Percentiles rank a stretch among this genome's conserved stretches.
phyloP scores from a whole-genome alignment of 2,113 vertebrate genomes.

The Tachuris rubrigastra region DNA sequence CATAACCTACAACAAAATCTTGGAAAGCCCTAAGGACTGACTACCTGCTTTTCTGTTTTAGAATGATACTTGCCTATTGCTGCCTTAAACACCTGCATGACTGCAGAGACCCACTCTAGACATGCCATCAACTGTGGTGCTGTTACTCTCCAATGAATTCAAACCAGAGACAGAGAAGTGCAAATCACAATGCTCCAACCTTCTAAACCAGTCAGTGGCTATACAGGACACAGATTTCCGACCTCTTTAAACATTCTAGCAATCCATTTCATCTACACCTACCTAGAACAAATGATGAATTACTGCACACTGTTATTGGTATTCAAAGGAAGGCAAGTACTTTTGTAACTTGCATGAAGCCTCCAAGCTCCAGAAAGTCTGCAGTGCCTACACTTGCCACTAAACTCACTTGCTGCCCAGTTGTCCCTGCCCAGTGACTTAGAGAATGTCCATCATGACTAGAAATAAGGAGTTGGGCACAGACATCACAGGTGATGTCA shows the following conservation, averaged over 20 bases:
- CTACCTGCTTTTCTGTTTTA: not conserved
- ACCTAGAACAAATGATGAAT: not conserved
- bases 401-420: not conserved
- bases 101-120: not conserved
- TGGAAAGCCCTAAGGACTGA: not conserved
- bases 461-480: not conserved
- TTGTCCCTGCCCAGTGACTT: not conserved
- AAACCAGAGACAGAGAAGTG: not conserved
- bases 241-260: not conserved
- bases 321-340: not conserved
- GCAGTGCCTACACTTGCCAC: not conserved
- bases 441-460: not conserved
- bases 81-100: not conserved
- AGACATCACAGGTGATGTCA: not conserved
- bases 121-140: not conserved
- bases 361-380: not conserved
- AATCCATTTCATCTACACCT: not conserved
- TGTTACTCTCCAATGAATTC: not conserved
- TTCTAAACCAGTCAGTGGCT: not conserved
- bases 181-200: not conserved
- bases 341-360: not conserved
- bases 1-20: not conserved
- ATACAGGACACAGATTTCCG: not conserved
- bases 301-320: not conserved
- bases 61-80: not conserved